Percentiles rank a stretch among this genome's conserved stretches.
Conservation (phyloP, 2,888 invertebrate species). For the Metopia argyrocephala region DNA sequence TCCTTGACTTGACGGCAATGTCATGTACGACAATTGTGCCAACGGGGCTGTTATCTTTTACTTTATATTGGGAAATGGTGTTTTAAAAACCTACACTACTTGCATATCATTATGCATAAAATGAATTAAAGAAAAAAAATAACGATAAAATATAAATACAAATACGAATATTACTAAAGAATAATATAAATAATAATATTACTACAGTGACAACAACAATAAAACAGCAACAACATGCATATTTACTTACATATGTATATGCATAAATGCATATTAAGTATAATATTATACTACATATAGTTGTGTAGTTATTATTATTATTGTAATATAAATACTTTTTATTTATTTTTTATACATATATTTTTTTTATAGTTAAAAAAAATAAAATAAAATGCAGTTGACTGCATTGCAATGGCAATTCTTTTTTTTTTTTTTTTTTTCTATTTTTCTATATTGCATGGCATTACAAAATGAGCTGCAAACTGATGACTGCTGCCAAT, state of each 20-base stretch:
- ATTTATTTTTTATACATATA: not conserved
- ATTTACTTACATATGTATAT: not conserved
- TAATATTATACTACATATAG: constrained; percentile 37
- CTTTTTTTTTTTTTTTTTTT: not conserved
- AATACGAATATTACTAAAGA: constrained; percentile 54
- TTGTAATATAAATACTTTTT: not conserved
- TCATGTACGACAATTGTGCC: no score
- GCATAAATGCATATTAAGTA: not conserved
- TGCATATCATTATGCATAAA: not conserved
- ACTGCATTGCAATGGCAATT: constrained; percentile 44
- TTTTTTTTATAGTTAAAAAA: not conserved
- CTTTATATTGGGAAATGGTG: constrained; percentile 4
- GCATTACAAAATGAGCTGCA: constrained; percentile 12
- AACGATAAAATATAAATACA: constrained; percentile 30
- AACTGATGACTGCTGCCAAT: not conserved
- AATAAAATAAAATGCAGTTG: constrained; percentile 39
- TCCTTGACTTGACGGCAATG: no score
- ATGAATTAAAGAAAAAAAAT: not conserved
- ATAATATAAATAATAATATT: constrained; percentile 12
- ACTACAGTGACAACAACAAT: not conserved
- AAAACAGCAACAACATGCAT: constrained; percentile 12
- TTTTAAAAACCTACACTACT: constrained; percentile 38
- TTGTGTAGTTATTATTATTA: not conserved
- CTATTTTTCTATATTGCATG: constrained; percentile 35
- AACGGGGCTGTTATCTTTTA: not conserved